Evolutionary conservation across 2,113 vertebrate genomes (phyloP).

Genomic region (Nicator chloris): DNA sequence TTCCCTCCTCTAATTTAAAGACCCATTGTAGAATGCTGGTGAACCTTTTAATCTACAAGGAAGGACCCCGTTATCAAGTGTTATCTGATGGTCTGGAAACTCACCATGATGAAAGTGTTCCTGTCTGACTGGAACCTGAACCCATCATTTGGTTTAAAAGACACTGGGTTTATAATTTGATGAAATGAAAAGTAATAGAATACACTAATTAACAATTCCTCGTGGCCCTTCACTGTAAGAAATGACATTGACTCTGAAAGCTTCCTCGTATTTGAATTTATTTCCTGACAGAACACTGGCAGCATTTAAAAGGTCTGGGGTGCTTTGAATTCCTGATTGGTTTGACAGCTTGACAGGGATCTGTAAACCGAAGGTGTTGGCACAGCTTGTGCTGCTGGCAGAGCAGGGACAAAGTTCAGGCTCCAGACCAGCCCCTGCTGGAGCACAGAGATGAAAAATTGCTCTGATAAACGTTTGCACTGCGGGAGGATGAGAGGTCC

Average conservation of each 20-base stretch:
- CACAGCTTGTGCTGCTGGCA: not conserved
- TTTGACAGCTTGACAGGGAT: constrained; percentile 40
- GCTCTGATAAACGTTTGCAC: not conserved
- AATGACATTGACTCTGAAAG: constrained; percentile 16
- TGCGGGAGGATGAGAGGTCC: not conserved
- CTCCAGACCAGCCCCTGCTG: not conserved
- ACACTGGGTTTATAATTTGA: not conserved
- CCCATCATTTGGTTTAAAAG: not conserved
- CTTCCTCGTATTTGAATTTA: constrained; percentile 36
- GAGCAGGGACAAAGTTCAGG: constrained; percentile 54
- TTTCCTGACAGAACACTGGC: constrained; percentile 33
- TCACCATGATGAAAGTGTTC: not conserved
- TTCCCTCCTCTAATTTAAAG: not conserved
- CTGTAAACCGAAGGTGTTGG: constrained; percentile 10
- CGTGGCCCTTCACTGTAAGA: not conserved
- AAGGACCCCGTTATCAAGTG: not conserved
- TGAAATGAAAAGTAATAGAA: not conserved
- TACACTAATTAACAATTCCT: constrained; percentile 15
- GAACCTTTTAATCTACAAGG: not conserved
- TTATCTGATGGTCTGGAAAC: not conserved
- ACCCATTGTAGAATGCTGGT: not conserved
- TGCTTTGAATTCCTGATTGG: constrained; percentile 11
- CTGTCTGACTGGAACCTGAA: not conserved
- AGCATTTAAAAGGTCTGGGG: constrained; percentile 19
- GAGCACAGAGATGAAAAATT: constrained; percentile 23